These are phyloP conservation scores for Idaea aversata DNA, from an alignment of 2,888 invertebrate genomes.

Conservation along the genomic window DNA sequence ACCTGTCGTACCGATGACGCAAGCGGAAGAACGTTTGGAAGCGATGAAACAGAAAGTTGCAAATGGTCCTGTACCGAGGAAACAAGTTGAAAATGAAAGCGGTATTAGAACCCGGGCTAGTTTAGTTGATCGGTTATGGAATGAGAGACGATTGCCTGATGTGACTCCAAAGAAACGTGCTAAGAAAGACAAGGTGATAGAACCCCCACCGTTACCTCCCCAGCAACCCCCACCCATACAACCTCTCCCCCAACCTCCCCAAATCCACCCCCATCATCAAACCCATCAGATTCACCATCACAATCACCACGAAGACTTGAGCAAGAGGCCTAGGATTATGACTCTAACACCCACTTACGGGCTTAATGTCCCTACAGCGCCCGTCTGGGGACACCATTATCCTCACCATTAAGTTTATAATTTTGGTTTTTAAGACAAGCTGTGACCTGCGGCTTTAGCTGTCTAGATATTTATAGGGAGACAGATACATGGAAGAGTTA, in stretches of 20 bases:
- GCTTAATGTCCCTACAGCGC: constrained; percentile 54
- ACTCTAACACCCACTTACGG: constrained; percentile 55
- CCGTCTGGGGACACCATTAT: constrained; percentile 68
- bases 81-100: constrained; percentile 49
- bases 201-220: constrained; percentile 25
- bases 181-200: constrained; percentile 57
- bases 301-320: constrained; percentile 52
- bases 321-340: constrained; percentile 57
- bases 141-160: constrained; percentile 56
- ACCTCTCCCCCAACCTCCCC: constrained; percentile 23
- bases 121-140: constrained; percentile 60
- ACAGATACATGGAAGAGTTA: not conserved
- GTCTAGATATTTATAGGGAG: not conserved
- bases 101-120: constrained; percentile 49
- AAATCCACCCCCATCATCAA: constrained; percentile 17
- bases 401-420: constrained; percentile 50
- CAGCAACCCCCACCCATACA: constrained; percentile 25
- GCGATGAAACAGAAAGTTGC: constrained; percentile 72
- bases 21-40: constrained; percentile 63
- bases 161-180: constrained; percentile 55
- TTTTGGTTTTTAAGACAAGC: not conserved
- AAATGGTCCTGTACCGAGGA: constrained; percentile 60
- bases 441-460: not conserved
- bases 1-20: constrained; percentile 55
- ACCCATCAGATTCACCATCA: constrained; percentile 2